These are phyloP conservation scores for Chloroclystis v-ata DNA, from an alignment of 2,888 invertebrate species.

Conservation along the genomic window DNA sequence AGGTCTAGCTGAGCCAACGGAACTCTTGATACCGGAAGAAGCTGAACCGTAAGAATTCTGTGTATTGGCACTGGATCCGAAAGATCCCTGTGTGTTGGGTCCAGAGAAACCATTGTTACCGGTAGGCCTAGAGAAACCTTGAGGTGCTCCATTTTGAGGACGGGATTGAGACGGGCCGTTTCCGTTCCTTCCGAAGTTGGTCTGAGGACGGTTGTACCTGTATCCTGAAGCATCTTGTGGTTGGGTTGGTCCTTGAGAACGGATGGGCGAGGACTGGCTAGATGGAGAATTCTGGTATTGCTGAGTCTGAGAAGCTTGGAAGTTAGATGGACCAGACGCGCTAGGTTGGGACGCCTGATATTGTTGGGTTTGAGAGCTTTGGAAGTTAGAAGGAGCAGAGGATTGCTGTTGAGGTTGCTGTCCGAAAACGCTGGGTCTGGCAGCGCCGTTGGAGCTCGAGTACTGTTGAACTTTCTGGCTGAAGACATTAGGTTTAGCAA, in stretches of 20 bases:
- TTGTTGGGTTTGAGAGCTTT: no score
- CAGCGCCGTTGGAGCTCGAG: constrained; percentile 2
- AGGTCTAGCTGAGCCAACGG: constrained; percentile 22
- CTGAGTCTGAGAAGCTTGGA: constrained; percentile 22
- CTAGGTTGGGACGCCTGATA: background rate
- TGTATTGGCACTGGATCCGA: constrained; percentile 15
- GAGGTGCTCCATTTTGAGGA: constrained; percentile 21
- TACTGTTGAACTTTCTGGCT: constrained; percentile 23
- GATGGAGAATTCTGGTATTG: constrained; percentile 31
- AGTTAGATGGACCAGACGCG: constrained; percentile 14
- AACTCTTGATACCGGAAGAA: constrained; percentile 13
- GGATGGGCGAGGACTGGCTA: constrained; percentile 21
- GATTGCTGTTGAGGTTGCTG: constrained; percentile 10
- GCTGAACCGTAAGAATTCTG: constrained; percentile 26
- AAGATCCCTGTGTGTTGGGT: constrained; percentile 8
- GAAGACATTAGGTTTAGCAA: constrained; percentile 11
- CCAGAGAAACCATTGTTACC: constrained; percentile 12
- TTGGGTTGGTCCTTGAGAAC: constrained; percentile 28
- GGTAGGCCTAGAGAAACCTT: constrained; percentile 20
- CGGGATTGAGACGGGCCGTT: constrained; percentile 16
- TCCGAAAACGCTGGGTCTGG: constrained; percentile 1
- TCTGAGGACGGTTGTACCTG: constrained; percentile 37
- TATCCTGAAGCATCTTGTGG: constrained; percentile 36
- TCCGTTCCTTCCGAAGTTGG: constrained; percentile 18
- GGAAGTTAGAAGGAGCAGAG: constrained; percentile 10